A percentile compares a stretch with the other conserved stretches of the same genome.
Conservation (phyloP, 2,888 invertebrate species). For the Ormyrus pomaceus region DNA sequence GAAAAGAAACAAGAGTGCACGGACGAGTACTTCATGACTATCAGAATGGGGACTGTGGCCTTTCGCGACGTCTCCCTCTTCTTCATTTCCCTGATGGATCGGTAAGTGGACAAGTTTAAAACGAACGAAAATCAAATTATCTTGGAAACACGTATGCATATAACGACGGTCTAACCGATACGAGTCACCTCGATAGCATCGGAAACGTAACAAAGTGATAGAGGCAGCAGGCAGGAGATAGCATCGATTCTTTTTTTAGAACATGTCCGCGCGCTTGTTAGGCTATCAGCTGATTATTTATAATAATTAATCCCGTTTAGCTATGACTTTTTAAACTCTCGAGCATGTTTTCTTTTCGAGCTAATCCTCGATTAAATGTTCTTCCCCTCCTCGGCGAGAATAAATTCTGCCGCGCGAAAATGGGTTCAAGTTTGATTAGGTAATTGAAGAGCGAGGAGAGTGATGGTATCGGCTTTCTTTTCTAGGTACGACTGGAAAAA, state of each 20-base stretch:
- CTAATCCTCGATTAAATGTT: too few relatives aligned
- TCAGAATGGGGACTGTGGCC: constrained; percentile 84
- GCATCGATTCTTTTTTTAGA: constrained; percentile 36
- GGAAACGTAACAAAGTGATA: constrained; percentile 2
- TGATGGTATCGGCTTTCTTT: background rate
- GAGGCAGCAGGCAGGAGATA: background rate
- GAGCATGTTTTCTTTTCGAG: too few relatives aligned
- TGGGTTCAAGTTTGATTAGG: too few relatives aligned
- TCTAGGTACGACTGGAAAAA: constrained; percentile 85
- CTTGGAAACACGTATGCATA: background rate
- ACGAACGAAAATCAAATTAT: too few relatives aligned
- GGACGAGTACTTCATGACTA: constrained; percentile 88
- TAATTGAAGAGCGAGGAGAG: too few relatives aligned
- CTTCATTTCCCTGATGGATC: constrained; percentile 82
- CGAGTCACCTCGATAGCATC: constrained; percentile 14
- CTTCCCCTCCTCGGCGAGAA: too few relatives aligned
- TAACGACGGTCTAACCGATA: background rate
- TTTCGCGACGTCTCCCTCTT: constrained; percentile 85
- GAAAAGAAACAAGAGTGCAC: constrained; percentile 82
- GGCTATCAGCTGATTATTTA: constrained; percentile 28
- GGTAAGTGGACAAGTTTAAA: constrained; percentile 75
- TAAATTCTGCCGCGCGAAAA: too few relatives aligned
- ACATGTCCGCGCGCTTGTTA: too few relatives aligned
- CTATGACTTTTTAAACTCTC: background rate
- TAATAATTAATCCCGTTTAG: constrained; percentile 4